Percentiles rank a stretch among this genome's conserved stretches.
phyloP scores from a whole-genome alignment of 2,888 invertebrate genomes.

The Aradus depressus region DNA sequence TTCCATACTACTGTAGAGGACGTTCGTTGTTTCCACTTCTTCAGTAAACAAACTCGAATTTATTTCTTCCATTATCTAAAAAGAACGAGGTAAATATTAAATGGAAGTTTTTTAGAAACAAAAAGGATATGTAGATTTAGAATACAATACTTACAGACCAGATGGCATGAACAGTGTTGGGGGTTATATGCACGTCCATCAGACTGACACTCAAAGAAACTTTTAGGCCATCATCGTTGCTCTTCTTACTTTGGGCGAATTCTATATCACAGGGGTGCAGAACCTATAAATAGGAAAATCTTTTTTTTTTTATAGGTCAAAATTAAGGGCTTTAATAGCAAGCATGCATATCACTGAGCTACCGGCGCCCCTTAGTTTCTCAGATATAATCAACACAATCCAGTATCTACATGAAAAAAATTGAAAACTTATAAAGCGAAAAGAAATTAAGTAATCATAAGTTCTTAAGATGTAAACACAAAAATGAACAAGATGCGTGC shows the following conservation, averaged over 20 bases:
- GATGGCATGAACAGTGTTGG: conserved; percentile 59
- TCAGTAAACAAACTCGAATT: conserved; percentile 29
- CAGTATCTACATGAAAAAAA: no score
- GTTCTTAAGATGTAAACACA: no score
- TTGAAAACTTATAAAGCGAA: no score
- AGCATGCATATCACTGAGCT: no score
- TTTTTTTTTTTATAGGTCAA: no score
- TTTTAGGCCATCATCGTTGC: conserved; percentile 53
- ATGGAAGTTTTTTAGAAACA: not conserved
- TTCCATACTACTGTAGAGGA: conserved; percentile 33
- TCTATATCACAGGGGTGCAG: conserved; percentile 60
- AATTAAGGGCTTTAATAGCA: no score
- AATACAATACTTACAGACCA: conserved; percentile 25
- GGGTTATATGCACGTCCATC: conserved; percentile 58
- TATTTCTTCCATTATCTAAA: conserved; percentile 43
- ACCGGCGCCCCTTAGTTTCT: no score
- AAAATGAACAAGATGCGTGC: no score
- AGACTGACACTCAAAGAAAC: conserved; percentile 54
- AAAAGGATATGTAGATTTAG: not conserved
- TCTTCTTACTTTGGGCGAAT: conserved; percentile 50
- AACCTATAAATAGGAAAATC: conserved; percentile 35
- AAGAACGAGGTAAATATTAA: conserved; percentile 18
- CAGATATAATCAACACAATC: no score
- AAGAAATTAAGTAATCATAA: no score
- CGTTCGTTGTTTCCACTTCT: conserved; percentile 28